Evolutionary conservation across 2,113 vertebrate genomes (phyloP).

Genomic region (Ginglymostoma cirratum): DNA sequence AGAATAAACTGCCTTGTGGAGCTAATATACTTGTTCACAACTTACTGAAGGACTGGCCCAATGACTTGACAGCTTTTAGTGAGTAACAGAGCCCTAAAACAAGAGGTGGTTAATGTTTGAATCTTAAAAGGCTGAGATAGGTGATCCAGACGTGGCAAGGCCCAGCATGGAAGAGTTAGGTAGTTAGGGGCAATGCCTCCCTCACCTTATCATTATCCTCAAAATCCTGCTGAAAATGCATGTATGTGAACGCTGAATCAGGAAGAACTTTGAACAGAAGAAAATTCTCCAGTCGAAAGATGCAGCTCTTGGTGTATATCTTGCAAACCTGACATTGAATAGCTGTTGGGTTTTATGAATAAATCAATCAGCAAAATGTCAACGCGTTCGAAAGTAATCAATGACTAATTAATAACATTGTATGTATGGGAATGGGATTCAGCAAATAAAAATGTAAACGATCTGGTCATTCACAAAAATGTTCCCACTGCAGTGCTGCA

Average conservation of each 20-base stretch:
- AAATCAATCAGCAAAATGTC: not conserved
- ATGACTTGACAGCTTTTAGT: not conserved
- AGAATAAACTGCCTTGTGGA: not conserved
- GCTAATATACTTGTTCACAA: not conserved
- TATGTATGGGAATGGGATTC: not conserved
- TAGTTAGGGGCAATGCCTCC: not conserved
- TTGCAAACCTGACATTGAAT: not conserved
- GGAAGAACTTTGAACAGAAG: not conserved
- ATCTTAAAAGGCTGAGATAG: not conserved
- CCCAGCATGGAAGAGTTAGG: not conserved
- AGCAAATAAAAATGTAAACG: not conserved
- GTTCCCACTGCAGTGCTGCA: not conserved
- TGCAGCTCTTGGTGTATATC: not conserved
- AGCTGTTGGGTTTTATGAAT: too few relatives aligned
- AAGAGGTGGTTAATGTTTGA: not conserved
- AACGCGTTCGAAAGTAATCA: not conserved
- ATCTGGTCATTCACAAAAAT: conserved; percentile 19
- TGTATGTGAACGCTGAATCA: not conserved
- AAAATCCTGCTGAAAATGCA: not conserved
- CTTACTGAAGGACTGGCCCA: not conserved
- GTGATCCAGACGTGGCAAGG: not conserved
- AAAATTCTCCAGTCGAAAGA: not conserved
- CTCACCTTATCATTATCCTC: not conserved
- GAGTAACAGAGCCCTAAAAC: not conserved
- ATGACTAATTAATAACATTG: not conserved